phyloP scores from a whole-genome alignment of 2,113 vertebrate genomes.

The Laticauda colubrina region DNA sequence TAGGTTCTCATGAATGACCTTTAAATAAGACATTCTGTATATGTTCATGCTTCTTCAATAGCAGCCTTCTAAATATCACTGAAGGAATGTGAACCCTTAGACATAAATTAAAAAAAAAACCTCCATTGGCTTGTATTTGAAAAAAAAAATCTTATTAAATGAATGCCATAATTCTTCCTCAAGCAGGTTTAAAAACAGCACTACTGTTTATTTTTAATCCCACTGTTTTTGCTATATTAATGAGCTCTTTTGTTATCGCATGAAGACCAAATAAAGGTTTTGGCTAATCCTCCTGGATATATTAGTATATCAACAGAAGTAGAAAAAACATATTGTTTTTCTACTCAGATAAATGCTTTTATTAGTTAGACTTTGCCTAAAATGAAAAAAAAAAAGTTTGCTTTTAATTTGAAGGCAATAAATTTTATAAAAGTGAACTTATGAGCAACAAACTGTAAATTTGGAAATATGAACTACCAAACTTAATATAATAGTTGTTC shows the following conservation, averaged over 20 bases:
- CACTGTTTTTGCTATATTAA: neutral
- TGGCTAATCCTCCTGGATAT: neutral
- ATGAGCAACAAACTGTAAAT: neutral
- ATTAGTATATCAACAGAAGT: neutral
- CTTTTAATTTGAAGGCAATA: neutral
- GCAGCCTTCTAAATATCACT: neutral
- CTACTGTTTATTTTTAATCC: neutral
- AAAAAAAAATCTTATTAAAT: neutral
- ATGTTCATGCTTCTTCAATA: neutral
- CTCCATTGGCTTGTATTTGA: neutral
- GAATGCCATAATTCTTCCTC: neutral
- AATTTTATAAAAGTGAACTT: neutral
- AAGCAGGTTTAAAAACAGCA: neutral
- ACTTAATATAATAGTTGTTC: neutral
- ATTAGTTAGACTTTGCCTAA: neutral
- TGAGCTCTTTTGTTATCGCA: neutral
- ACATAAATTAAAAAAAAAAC: neutral
- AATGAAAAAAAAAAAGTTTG: neutral
- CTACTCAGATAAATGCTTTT: neutral
- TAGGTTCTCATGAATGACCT: neutral
- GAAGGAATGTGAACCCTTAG: neutral
- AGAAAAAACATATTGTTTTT: neutral
- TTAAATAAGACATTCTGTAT: neutral
- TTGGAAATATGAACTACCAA: neutral
- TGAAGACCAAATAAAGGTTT: neutral